phyloP scores from a whole-genome alignment of 2,113 vertebrate species.

The Actinemys pallida region DNA sequence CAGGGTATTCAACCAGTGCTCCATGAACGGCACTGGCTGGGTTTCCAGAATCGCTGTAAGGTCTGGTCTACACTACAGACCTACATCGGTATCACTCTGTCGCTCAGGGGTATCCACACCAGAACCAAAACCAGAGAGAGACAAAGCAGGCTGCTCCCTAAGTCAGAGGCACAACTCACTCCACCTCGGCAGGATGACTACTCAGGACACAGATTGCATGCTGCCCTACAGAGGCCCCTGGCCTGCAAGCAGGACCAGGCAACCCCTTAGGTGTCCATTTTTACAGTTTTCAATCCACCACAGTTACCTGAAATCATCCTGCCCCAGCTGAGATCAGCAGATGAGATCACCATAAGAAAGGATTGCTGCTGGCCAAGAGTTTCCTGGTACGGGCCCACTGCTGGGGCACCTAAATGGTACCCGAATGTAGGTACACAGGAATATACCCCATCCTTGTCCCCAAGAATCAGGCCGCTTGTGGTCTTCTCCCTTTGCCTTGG shows the following conservation, averaged over 20 bases:
- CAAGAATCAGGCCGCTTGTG: background rate
- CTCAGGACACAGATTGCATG: background rate
- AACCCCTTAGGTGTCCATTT: background rate
- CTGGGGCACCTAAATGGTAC: background rate
- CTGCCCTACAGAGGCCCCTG: background rate
- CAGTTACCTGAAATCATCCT: background rate
- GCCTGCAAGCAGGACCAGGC: too few species aligned
- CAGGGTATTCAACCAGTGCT: background rate
- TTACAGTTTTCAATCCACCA: background rate
- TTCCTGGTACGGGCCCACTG: background rate
- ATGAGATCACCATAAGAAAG: background rate
- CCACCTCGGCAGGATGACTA: background rate
- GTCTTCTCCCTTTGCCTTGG: background rate
- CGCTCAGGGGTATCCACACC: background rate
- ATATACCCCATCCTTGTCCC: background rate
- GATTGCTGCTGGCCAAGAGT: background rate
- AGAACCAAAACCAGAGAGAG: background rate
- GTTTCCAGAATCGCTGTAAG: too few species aligned
- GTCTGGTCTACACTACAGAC: background rate
- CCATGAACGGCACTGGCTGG: background rate
- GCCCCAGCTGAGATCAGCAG: background rate
- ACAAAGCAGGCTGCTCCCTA: background rate
- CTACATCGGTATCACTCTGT: fast-evolving
- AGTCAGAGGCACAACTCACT: background rate
- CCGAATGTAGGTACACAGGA: background rate